These are phyloP conservation scores for Tethya wilhelma DNA, from an alignment of 37 sponge, comb jelly and placozoan species.

Conservation along the genomic window DNA sequence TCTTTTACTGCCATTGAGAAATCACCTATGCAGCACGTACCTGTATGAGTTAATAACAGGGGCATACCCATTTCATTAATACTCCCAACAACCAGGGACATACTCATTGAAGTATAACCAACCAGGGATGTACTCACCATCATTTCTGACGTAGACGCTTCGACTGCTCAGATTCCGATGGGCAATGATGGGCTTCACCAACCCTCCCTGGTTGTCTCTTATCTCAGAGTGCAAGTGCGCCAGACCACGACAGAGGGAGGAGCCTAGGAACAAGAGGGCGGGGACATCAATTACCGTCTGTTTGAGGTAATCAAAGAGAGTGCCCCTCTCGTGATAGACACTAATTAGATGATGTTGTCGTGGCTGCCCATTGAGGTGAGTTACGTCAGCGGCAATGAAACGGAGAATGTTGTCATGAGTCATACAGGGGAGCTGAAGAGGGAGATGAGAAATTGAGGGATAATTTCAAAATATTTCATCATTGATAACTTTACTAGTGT, in stretches of 20 bases:
- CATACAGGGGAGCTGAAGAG: conserved; percentile 50
- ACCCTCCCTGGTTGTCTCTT: background rate
- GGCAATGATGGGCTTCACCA: conserved; percentile 54
- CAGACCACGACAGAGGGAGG: conserved; percentile 61
- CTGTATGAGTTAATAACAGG: background rate
- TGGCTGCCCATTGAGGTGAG: conserved; percentile 35
- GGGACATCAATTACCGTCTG: conserved; percentile 11
- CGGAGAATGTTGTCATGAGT: conserved; percentile 74
- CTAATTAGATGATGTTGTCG: conserved; percentile 49
- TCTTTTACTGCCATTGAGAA: conserved; percentile 35
- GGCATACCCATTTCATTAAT: background rate
- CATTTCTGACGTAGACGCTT: conserved; percentile 42
- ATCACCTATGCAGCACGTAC: conserved; percentile 63
- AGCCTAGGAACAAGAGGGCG: conserved; percentile 13
- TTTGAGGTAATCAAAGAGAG: conserved; percentile 49
- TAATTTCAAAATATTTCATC: too few species aligned
- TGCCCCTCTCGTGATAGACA: conserved; percentile 60
- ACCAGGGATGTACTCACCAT: conserved; percentile 26
- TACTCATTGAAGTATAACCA: background rate
- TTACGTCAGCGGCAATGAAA: conserved; percentile 77
- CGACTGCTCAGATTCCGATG: conserved; percentile 52
- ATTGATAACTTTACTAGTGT: too few species aligned
- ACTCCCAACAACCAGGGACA: background rate
- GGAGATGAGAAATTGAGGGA: background rate
- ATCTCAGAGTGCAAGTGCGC: conserved; percentile 69